A percentile compares a stretch with the other conserved stretches of the same genome.
These are phyloP conservation scores for Fopius arisanus DNA, from an alignment of 1,140 invertebrate species.

Conservation along the genomic window DNA sequence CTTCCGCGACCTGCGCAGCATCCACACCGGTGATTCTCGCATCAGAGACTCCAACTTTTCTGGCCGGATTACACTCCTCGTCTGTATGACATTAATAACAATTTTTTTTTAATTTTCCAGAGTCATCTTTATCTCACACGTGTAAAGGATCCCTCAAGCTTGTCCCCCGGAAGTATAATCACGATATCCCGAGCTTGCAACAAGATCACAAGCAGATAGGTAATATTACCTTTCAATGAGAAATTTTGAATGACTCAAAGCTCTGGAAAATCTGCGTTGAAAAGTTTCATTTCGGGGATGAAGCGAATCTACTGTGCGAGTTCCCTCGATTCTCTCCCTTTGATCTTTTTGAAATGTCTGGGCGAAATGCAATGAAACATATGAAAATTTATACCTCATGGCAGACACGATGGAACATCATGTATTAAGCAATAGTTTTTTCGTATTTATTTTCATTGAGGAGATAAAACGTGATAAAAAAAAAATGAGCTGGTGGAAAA, in stretches of 20 bases:
- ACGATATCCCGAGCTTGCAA: neutral
- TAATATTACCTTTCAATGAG: neutral
- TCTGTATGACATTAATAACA: too few species aligned
- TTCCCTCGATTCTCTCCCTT: neutral
- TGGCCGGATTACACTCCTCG: conserved; percentile 36
- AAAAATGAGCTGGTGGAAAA: too few species aligned
- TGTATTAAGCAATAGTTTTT: too few species aligned
- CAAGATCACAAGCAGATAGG: neutral
- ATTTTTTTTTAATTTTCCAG: neutral
- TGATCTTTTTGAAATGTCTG: neutral
- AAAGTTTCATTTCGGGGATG: neutral
- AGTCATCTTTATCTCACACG: neutral
- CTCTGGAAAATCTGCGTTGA: neutral
- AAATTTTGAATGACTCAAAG: neutral
- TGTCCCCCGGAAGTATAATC: neutral
- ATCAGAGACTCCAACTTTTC: conserved; percentile 40
- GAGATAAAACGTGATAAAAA: too few species aligned
- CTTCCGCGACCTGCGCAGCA: conserved; percentile 46
- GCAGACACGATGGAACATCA: too few species aligned
- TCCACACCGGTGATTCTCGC: neutral
- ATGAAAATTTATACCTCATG: neutral
- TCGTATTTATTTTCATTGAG: too few species aligned
- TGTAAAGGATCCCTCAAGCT: neutral
- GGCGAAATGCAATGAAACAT: neutral
- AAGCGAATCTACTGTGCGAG: neutral